A percentile compares a stretch with the other conserved stretches of the same genome.
Evolutionary conservation across 2,113 vertebrate species (phyloP).

Genomic region (Nanorana parkeri): DNA sequence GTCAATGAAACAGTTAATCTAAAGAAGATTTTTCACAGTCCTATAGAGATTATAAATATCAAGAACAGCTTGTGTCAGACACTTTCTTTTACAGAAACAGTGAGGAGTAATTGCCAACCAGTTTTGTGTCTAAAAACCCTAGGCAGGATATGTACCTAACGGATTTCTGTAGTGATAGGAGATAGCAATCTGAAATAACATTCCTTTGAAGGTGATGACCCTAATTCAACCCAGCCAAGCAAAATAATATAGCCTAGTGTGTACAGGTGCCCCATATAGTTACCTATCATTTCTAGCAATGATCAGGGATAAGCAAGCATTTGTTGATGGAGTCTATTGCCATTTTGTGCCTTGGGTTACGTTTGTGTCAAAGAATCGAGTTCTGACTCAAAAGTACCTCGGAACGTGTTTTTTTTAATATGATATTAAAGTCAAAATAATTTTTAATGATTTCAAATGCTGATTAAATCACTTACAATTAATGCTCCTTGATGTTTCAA

Average conservation of each 20-base stretch:
- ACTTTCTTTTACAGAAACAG: conserved; percentile 3
- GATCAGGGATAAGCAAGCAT: not conserved
- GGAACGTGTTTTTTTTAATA: too few relatives aligned
- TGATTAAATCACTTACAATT: too few relatives aligned
- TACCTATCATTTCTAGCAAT: conserved; percentile 7
- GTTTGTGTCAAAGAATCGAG: conserved; percentile 4
- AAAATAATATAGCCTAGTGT: not conserved
- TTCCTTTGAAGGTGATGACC: not conserved
- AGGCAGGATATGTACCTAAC: not conserved
- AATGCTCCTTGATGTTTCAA: too few relatives aligned
- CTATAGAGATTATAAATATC: conserved; percentile 1
- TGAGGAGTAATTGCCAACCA: not conserved
- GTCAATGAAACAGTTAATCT: not conserved
- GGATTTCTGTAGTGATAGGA: not conserved
- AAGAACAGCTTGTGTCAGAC: not conserved
- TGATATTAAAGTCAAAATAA: too few relatives aligned
- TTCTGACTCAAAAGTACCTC: too few relatives aligned
- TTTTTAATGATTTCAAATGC: too few relatives aligned
- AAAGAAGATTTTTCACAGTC: not conserved
- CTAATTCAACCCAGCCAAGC: conserved; percentile 3
- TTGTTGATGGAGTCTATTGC: not conserved
- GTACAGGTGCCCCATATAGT: not conserved
- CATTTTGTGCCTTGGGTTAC: not conserved
- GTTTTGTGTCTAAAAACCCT: not conserved
- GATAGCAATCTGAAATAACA: not conserved